These are phyloP conservation scores for Nezara viridula DNA, from an alignment of 2,888 invertebrate genomes.

Conservation along the genomic window DNA sequence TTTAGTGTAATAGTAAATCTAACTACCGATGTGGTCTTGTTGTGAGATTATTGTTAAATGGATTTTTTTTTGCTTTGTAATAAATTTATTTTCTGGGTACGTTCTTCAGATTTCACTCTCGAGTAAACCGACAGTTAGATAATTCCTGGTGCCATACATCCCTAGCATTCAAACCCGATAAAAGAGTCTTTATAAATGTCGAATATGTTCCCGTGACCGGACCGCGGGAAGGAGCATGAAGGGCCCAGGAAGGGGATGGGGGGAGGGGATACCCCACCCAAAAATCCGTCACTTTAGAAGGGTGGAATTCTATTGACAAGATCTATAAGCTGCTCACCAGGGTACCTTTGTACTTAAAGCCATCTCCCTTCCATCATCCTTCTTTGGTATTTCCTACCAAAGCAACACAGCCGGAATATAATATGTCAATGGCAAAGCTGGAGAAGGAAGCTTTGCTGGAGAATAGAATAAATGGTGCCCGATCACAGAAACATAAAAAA, in stretches of 20 bases:
- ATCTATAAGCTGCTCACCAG: constrained; percentile 16
- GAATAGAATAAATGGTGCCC: neutral
- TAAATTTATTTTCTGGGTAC: too few relatives aligned
- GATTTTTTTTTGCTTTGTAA: too few relatives aligned
- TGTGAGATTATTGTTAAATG: too few relatives aligned
- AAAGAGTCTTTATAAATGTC: neutral
- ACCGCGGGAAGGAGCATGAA: neutral
- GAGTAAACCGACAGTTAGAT: neutral
- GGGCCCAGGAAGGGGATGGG: neutral
- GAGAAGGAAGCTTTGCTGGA: neutral
- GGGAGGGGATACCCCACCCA: neutral
- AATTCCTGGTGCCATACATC: neutral
- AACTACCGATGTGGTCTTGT: too few relatives aligned
- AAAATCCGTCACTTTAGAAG: constrained; percentile 23
- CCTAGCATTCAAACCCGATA: neutral
- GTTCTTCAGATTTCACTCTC: neutral
- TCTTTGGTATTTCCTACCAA: neutral
- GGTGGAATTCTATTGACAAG: constrained; percentile 18
- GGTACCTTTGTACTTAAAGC: neutral
- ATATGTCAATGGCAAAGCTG: neutral
- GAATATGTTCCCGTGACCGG: neutral
- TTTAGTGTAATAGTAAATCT: too few relatives aligned
- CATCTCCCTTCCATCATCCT: neutral
- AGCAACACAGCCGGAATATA: neutral
- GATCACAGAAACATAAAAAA: neutral